Conservation (phyloP, 2,888 invertebrate genomes). For the Cephus pygmeus region DNA sequence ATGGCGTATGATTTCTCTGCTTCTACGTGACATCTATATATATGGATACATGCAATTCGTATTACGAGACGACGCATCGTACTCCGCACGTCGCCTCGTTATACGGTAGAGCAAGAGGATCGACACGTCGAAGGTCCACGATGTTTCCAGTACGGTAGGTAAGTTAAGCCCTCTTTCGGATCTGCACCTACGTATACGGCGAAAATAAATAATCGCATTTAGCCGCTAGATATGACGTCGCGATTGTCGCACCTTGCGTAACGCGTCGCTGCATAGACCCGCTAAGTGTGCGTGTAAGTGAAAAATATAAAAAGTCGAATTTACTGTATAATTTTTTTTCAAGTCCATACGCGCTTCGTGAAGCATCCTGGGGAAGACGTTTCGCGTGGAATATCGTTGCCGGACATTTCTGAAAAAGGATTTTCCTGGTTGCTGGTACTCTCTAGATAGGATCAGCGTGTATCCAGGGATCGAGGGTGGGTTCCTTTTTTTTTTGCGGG, state of each 20-base stretch:
- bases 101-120: constrained; percentile 36
- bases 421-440: neutral
- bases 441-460: neutral
- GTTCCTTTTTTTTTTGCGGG: neutral
- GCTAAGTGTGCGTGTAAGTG: neutral
- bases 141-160: constrained; percentile 51
- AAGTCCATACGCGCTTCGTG: too few relatives aligned
- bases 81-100: constrained; percentile 40
- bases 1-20: neutral
- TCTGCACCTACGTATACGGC: constrained; percentile 31
- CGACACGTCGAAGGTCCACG: constrained; percentile 33
- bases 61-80: neutral
- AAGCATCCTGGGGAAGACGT: neutral
- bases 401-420: neutral
- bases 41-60: neutral
- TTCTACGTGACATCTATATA: neutral
- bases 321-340: neutral
- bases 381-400: neutral
- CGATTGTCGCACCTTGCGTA: constrained; percentile 33
- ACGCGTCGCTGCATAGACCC: neutral
- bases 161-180: constrained; percentile 50
- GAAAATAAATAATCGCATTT: constrained; percentile 50
- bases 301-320: neutral
- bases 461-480: neutral
- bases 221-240: constrained; percentile 19